A percentile compares a stretch with the other conserved stretches of the same genome.
Conservation (phyloP, 2,797 vertebrate genomes). For the Onychomys torridus region DNA sequence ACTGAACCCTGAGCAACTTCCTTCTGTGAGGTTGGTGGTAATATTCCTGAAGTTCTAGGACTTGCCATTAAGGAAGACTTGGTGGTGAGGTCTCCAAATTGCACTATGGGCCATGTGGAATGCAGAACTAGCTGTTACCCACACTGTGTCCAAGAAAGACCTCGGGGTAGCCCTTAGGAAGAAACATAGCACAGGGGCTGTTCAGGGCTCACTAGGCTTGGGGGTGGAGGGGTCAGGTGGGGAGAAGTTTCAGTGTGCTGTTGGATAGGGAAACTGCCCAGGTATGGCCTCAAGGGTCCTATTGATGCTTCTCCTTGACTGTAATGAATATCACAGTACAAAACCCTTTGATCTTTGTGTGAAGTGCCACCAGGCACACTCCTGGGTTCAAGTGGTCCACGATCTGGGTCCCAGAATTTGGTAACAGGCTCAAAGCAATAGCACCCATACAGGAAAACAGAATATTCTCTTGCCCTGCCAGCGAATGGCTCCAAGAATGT, state of each 20-base stretch:
- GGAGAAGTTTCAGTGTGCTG: neutral
- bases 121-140: neutral
- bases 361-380: neutral
- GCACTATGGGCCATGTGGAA: neutral
- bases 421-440: neutral
- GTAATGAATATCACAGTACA: accelerated
- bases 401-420: neutral
- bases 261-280: neutral
- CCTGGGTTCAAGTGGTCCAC: neutral
- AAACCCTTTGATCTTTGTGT: neutral
- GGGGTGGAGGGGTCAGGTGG: neutral
- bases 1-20: neutral
- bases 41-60: neutral
- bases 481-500: neutral
- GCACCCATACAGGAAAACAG: neutral
- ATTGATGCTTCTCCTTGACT: neutral
- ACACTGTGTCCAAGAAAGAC: neutral
- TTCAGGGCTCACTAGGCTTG: neutral
- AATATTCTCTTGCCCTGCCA: neutral
- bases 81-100: neutral
- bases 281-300: neutral
- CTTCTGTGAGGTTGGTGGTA: neutral
- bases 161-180: neutral
- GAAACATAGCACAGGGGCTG: neutral
- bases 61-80: neutral